Conservation (phyloP, 1,140 invertebrate species). For the Trichoplusia ni region DNA sequence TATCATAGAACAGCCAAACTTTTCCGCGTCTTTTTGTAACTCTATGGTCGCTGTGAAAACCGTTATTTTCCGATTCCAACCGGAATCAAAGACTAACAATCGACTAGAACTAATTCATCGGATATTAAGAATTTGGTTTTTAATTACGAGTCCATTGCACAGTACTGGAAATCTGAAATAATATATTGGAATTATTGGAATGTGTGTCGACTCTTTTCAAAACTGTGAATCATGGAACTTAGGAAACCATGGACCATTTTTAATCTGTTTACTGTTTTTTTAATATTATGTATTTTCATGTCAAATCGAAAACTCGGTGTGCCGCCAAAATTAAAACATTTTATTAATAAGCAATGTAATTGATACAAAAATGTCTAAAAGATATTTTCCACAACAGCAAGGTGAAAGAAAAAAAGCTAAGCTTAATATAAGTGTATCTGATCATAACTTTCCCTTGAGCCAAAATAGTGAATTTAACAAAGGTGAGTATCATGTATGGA, state of each 20-base stretch:
- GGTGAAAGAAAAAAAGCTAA: constrained; percentile 68
- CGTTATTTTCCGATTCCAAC: not conserved
- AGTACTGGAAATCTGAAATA: too few relatives aligned
- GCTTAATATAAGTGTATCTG: constrained; percentile 63
- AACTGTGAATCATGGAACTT: too few relatives aligned
- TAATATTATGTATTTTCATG: not conserved
- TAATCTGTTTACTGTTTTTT: not conserved
- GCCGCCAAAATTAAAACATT: constrained; percentile 25
- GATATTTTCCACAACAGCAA: constrained; percentile 56
- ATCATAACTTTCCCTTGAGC: constrained; percentile 73
- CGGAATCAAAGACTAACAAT: not conserved
- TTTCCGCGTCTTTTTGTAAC: constrained; percentile 50
- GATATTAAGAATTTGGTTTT: too few relatives aligned
- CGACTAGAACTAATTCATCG: too few relatives aligned
- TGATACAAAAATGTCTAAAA: constrained; percentile 63
- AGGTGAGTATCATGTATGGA: constrained; percentile 42
- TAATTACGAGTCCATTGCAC: too few relatives aligned
- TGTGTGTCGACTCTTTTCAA: too few relatives aligned
- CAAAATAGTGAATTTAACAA: constrained; percentile 59
- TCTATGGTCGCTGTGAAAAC: constrained; percentile 43
- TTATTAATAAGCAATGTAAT: constrained; percentile 6
- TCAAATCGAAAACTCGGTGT: not conserved
- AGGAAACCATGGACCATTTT: too few relatives aligned
- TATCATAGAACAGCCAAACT: constrained; percentile 45
- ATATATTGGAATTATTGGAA: too few relatives aligned